These are phyloP conservation scores for Drosophila lini DNA, from an alignment of 1,140 invertebrate genomes.

Conservation along the genomic window DNA sequence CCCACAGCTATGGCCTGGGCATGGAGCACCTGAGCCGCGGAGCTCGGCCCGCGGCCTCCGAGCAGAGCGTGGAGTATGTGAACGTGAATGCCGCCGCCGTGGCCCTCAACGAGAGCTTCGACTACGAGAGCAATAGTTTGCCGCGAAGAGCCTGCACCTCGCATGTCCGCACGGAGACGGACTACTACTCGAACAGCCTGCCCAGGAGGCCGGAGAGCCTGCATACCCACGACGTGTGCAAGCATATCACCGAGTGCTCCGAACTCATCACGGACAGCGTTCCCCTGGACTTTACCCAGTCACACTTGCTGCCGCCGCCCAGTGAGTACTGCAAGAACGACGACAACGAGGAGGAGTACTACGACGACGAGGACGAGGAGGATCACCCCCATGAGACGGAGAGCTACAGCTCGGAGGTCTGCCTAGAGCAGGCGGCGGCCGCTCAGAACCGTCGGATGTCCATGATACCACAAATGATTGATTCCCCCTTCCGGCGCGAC, in stretches of 20 bases:
- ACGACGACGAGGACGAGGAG: slow-evolving; percentile 59
- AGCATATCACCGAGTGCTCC: slow-evolving; percentile 76
- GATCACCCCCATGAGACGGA: slow-evolving; percentile 58
- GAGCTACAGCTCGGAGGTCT: slow-evolving; percentile 66
- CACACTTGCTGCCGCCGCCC: slow-evolving; percentile 73
- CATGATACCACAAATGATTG: slow-evolving; percentile 67
- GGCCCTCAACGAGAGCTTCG: slow-evolving; percentile 73
- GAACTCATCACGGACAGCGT: slow-evolving; percentile 70
- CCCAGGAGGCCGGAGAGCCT: slow-evolving; percentile 61
- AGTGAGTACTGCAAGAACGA: slow-evolving; percentile 77
- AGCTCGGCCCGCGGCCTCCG: slow-evolving; percentile 28
- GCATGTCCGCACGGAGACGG: slow-evolving; percentile 67
- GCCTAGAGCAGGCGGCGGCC: slow-evolving; percentile 45
- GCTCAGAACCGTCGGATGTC: slow-evolving; percentile 68
- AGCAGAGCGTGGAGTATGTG: slow-evolving; percentile 66
- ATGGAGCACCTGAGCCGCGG: slow-evolving; percentile 65
- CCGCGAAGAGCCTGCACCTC: slow-evolving; percentile 73
- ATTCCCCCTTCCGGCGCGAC: slow-evolving; percentile 71
- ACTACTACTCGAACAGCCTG: slow-evolving; percentile 78
- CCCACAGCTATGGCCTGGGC: slow-evolving; percentile 63
- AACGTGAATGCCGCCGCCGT: slow-evolving; percentile 69
- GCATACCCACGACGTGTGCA: slow-evolving; percentile 74
- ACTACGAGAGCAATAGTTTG: slow-evolving; percentile 82
- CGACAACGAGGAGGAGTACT: slow-evolving; percentile 56
- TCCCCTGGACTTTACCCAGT: slow-evolving; percentile 69